Conservation (phyloP, 2,797 vertebrate species). For the Gallinago solitaria region DNA sequence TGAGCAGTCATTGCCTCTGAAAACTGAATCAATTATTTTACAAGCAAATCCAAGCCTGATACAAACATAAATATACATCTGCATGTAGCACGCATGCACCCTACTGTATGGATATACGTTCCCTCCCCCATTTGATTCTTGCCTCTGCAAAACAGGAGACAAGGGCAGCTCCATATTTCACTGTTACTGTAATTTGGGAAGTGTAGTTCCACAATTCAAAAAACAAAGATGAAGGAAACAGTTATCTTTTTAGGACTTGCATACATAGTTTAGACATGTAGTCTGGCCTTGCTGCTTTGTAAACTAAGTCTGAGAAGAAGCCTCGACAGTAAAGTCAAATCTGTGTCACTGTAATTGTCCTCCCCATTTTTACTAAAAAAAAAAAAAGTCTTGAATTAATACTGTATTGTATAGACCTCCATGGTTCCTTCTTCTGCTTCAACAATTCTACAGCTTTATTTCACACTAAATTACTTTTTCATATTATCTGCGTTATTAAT, state of each 20-base stretch:
- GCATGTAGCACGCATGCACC: not conserved
- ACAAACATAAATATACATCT: not conserved
- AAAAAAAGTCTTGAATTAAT: not conserved
- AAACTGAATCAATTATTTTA: not conserved
- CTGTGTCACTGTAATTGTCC: not conserved
- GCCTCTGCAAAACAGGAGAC: not conserved
- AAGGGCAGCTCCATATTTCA: not conserved
- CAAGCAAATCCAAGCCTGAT: not conserved
- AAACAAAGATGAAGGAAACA: not conserved
- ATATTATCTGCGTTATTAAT: not conserved
- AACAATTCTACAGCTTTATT: not conserved
- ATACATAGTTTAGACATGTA: accelerated
- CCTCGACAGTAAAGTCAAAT: not conserved
- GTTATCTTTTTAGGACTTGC: not conserved
- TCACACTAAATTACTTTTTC: not conserved
- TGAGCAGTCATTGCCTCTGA: not conserved
- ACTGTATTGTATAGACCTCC: not conserved
- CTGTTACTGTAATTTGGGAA: not conserved
- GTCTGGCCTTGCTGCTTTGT: not conserved
- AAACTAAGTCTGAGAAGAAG: not conserved
- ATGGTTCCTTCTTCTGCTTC: not conserved
- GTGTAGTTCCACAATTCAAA: not conserved
- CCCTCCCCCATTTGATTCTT: not conserved
- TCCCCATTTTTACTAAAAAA: not conserved
- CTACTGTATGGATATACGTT: not conserved